These are phyloP conservation scores for Drosophila lacicola DNA, from an alignment of 2,888 invertebrate species.

Conservation along the genomic window DNA sequence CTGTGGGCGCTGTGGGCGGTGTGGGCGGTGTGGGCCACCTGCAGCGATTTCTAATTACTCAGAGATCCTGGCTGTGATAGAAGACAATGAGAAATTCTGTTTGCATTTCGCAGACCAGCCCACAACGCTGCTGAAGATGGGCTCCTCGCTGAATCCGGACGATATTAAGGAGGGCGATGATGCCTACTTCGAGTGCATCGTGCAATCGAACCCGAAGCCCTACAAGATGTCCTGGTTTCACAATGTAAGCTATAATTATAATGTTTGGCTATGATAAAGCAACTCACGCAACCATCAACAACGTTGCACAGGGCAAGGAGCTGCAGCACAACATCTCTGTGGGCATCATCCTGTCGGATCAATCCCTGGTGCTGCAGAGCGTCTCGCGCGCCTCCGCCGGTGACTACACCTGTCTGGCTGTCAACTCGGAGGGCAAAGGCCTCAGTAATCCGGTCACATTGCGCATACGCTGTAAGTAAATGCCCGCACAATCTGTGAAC, in stretches of 20 bases:
- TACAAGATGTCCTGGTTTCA: slow-evolving; percentile 95
- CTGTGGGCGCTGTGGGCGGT: too few relatives aligned
- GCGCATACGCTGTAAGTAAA: slow-evolving; percentile 89
- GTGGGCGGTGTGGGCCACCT: background rate
- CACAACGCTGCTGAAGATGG: slow-evolving; percentile 92
- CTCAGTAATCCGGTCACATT: slow-evolving; percentile 90
- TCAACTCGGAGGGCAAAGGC: slow-evolving; percentile 93
- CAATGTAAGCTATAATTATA: slow-evolving; percentile 89
- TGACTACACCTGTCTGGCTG: slow-evolving; percentile 94
- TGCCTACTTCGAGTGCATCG: slow-evolving; percentile 94
- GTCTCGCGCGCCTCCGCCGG: slow-evolving; percentile 93
- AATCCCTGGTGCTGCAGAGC: slow-evolving; percentile 93
- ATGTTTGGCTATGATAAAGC: slow-evolving; percentile 23
- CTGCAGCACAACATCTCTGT: slow-evolving; percentile 93
- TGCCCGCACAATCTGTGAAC: slow-evolving; percentile 33
- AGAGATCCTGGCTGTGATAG: slow-evolving; percentile 25
- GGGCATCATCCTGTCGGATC: slow-evolving; percentile 93
- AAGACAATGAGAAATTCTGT: slow-evolving; percentile 26
- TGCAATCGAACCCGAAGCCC: slow-evolving; percentile 93
- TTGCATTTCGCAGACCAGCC: slow-evolving; percentile 91
- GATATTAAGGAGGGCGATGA: slow-evolving; percentile 96
- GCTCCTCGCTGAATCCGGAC: slow-evolving; percentile 92
- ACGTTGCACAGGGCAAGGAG: slow-evolving; percentile 88
- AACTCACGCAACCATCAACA: slow-evolving; percentile 1
- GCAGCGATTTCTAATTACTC: slow-evolving; percentile 52